Conservation (phyloP, 2,797 vertebrate species). For the Ctenopoma kingsleyae region DNA sequence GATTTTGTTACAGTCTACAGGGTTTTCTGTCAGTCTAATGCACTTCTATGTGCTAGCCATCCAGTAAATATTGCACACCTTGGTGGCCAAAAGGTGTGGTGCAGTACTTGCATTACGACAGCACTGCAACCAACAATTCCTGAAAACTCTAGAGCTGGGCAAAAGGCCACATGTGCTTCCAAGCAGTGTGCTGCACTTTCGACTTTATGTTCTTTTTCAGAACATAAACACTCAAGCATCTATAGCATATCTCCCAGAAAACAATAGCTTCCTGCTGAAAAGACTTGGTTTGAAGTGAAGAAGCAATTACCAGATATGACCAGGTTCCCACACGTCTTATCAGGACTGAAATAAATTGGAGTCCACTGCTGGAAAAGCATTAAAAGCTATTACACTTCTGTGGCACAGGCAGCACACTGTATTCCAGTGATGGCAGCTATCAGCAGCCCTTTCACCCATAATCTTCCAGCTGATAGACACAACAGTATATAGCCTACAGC, state of each 20-base stretch:
- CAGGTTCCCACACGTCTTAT: slow-evolving; percentile 36
- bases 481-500: neutral
- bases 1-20: neutral
- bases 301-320: slow-evolving; percentile 40
- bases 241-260: slow-evolving; percentile 10
- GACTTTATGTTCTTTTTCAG: slow-evolving; percentile 1
- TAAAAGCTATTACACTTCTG: slow-evolving; percentile 23
- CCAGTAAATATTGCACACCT: neutral
- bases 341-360: slow-evolving; percentile 4
- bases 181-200: neutral
- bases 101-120: neutral
- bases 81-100: too few species aligned
- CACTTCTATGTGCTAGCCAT: neutral
- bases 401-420: neutral
- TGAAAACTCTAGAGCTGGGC: neutral
- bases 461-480: slow-evolving; percentile 19
- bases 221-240: neutral
- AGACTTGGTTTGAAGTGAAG: slow-evolving; percentile 23
- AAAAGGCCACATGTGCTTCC: neutral
- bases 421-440: slow-evolving; percentile 10
- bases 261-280: slow-evolving; percentile 25
- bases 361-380: slow-evolving; percentile 16
- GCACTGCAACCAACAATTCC: neutral
- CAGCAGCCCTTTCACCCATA: slow-evolving; percentile 32
- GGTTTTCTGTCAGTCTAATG: neutral